Evolutionary conservation across 2,797 vertebrate species (phyloP).

Genomic region (Gymnodraco acuticeps): DNA sequence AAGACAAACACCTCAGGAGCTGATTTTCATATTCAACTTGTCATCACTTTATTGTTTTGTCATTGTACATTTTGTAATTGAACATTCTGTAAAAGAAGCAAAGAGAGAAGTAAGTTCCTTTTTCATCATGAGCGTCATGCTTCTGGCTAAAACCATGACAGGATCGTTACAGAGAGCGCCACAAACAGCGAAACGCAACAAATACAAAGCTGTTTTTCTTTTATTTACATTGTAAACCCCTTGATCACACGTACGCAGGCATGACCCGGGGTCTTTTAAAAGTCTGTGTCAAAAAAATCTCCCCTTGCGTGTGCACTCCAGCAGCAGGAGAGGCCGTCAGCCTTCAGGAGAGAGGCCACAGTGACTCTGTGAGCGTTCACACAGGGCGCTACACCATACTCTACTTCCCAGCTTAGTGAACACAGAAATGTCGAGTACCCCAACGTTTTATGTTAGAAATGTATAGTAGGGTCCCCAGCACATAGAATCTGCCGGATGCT

Average conservation of each 20-base stretch:
- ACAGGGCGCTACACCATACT: neutral
- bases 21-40: slow-evolving; percentile 67
- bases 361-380: slow-evolving; percentile 14
- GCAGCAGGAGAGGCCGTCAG: slow-evolving; percentile 39
- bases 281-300: slow-evolving; percentile 67
- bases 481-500: too few species aligned
- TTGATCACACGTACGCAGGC: slow-evolving; percentile 36
- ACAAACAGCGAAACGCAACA: slow-evolving; percentile 79
- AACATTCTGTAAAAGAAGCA: slow-evolving; percentile 81
- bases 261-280: slow-evolving; percentile 47
- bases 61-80: slow-evolving; percentile 75
- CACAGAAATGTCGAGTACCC: too few species aligned
- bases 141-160: slow-evolving; percentile 78
- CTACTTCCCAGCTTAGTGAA: too few species aligned
- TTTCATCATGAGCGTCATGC: slow-evolving; percentile 80
- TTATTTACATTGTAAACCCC: slow-evolving; percentile 80
- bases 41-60: slow-evolving; percentile 83
- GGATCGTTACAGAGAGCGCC: slow-evolving; percentile 74
- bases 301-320: slow-evolving; percentile 18
- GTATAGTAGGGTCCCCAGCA: too few species aligned
- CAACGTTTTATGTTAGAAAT: too few species aligned
- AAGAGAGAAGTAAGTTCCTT: slow-evolving; percentile 55
- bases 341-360: slow-evolving; percentile 20
- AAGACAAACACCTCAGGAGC: neutral
- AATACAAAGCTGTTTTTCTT: slow-evolving; percentile 75